These are phyloP conservation scores for Scaptomyza reducta DNA, from an alignment of 2,888 invertebrate genomes.

Conservation along the genomic window DNA sequence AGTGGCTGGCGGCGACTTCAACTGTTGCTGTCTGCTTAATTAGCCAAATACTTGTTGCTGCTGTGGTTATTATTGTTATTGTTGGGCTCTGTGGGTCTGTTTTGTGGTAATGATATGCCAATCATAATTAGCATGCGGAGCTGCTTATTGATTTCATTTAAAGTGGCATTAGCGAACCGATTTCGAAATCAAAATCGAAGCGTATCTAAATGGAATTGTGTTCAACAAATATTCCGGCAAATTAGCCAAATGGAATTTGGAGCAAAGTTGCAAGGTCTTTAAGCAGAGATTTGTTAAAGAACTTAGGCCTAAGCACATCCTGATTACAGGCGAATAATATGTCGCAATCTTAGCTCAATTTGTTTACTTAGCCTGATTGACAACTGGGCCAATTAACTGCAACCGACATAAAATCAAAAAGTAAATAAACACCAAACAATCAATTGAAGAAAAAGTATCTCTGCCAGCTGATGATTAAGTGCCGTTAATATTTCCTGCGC, in stretches of 20 bases:
- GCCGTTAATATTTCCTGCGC: conserved; percentile 70
- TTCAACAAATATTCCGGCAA: conserved; percentile 27
- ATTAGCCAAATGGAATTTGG: conserved; percentile 53
- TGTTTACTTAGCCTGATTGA: conserved; percentile 70
- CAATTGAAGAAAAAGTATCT: conserved; percentile 9
- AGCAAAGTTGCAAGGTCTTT: conserved; percentile 46
- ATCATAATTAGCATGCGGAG: conserved; percentile 69
- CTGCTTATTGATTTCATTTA: conserved; percentile 70
- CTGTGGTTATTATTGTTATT: not conserved
- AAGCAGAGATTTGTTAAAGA: not conserved
- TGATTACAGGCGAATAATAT: conserved; percentile 63
- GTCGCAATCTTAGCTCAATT: conserved; percentile 69
- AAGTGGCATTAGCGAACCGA: conserved; percentile 58
- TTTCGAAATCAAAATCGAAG: conserved; percentile 40
- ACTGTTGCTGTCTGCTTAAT: conserved; percentile 40
- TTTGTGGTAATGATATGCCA: conserved; percentile 74
- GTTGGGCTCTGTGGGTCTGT: conserved; percentile 28
- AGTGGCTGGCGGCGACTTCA: conserved; percentile 50
- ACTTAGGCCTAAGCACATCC: conserved; percentile 59
- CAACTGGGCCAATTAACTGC: conserved; percentile 73
- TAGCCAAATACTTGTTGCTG: conserved; percentile 36
- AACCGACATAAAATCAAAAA: conserved; percentile 68
- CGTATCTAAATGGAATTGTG: conserved; percentile 49
- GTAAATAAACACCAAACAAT: conserved; percentile 67
- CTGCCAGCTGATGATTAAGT: conserved; percentile 3